Evolutionary conservation across 2,113 vertebrate genomes (phyloP).

Genomic region (Hyperoodon ampullatus): DNA sequence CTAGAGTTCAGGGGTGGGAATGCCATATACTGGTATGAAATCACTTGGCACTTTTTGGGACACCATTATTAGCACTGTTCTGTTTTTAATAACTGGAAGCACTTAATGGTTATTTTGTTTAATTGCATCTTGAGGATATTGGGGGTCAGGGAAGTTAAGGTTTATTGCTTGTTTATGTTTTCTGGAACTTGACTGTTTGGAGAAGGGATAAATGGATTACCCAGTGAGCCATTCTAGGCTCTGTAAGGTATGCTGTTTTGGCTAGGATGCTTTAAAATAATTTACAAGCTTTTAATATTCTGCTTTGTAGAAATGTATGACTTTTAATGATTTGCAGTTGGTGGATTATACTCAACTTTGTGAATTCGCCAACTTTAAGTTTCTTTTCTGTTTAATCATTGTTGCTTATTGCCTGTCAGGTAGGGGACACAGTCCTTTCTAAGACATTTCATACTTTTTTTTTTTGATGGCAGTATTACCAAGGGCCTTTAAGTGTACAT

Average conservation of each 20-base stretch:
- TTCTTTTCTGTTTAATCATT: constrained; percentile 72
- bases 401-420: constrained; percentile 68
- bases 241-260: constrained; percentile 41
- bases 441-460: constrained; percentile 56
- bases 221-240: constrained; percentile 66
- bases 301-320: constrained; percentile 71
- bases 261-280: constrained; percentile 73
- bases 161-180: constrained; percentile 59
- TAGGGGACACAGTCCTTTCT: constrained; percentile 57
- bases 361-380: constrained; percentile 60
- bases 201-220: constrained; percentile 38
- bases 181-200: constrained; percentile 61
- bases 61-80: constrained; percentile 74
- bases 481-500: constrained; percentile 81
- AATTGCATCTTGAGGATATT: constrained; percentile 60
- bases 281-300: constrained; percentile 72
- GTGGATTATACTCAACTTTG: constrained; percentile 79
- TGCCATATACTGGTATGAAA: not conserved
- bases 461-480: constrained; percentile 84
- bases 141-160: constrained; percentile 42
- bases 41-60: constrained; percentile 56
- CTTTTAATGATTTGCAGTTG: constrained; percentile 73
- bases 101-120: constrained; percentile 65
- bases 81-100: constrained; percentile 85
- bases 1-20: not conserved